Percentiles rank a stretch among this genome's conserved stretches.
These are phyloP conservation scores for Hybognathus amarus DNA, from an alignment of 2,797 vertebrate species.

Conservation along the genomic window DNA sequence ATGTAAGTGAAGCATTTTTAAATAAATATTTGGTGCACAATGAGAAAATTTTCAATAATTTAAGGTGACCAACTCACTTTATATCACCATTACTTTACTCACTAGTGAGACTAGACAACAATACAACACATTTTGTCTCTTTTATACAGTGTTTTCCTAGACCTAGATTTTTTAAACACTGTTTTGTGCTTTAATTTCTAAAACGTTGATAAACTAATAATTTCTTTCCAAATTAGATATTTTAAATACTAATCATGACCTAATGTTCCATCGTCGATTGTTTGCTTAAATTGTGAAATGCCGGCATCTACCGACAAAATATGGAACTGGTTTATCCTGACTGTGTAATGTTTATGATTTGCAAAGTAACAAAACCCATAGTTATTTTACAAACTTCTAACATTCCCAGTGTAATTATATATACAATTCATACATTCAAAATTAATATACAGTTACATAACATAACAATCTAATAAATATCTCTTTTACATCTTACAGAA, in stretches of 20 bases:
- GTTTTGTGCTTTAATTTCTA: neutral
- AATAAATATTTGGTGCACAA: neutral
- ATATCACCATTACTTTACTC: neutral
- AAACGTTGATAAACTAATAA: neutral
- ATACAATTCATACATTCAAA: too few relatives aligned
- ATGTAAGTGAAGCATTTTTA: neutral
- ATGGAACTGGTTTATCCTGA: neutral
- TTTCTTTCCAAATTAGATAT: neutral
- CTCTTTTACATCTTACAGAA: neutral
- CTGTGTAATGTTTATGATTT: neutral
- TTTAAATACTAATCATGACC: neutral
- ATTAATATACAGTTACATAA: too few relatives aligned
- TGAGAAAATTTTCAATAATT: neutral
- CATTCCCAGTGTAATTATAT: neutral
- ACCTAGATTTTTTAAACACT: neutral
- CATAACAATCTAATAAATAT: neutral
- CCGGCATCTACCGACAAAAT: neutral
- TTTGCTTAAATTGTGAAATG: neutral
- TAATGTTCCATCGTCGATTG: neutral
- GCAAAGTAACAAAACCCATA: neutral
- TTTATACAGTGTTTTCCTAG: neutral
- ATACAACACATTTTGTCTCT: neutral
- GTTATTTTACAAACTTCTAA: neutral
- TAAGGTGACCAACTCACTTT: neutral
- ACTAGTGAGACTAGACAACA: neutral